Base-by-base conservation (phyloP, 2,797 vertebrate genomes). In the Mycteria americana region DNA sequence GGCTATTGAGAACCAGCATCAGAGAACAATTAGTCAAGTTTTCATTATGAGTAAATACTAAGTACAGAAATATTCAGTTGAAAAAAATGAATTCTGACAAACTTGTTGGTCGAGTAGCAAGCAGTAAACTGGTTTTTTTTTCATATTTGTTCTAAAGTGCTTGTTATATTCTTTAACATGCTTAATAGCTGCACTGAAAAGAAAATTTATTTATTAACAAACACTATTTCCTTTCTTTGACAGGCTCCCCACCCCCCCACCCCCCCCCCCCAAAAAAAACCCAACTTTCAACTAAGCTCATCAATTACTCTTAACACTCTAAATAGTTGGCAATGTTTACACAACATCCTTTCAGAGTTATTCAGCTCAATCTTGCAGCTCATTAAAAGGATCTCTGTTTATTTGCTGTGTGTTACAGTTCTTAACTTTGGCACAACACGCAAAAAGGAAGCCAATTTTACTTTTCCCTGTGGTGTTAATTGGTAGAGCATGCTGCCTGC, bases 381-480 rank as follows among this genome's bases (percentile, higher is more conserved):
- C 98, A 99, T 99, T 99, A 99, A 98, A 98, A 98, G 97, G 97
- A 97, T 98, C 98, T 98, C 98, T 98, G 98, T 98, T 98, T 99
- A 98, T 98, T 98, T 99, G 98, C 98, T 98, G 97, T 97, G 97
- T 98, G 98, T 98, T 98, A 98, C 98, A 98, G 98, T 98, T 98
- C 98, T 98, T 99, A 98, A 98, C 98, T 98, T 98, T 98, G 98
- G 98, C 98, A 98, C 98, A 97, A 98, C 97, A 97, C 67, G 96
- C 97, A 97, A 97, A 98, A 98, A 99, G 98, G 97, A 98, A 98
- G 98, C 98, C 98, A 99, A 98, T 98, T 99, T 98, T 97, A 97
- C 98, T 98, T 98, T 98, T 98, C 98, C 98, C 98, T 98, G 98
- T 97, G 98, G 98, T 98, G 98, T 98, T 99, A 99, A 99, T 99